Percentiles rank a stretch among this genome's conserved stretches.
phyloP scores from a whole-genome alignment of 1,140 invertebrate species.

The Drosophila suzukii region DNA sequence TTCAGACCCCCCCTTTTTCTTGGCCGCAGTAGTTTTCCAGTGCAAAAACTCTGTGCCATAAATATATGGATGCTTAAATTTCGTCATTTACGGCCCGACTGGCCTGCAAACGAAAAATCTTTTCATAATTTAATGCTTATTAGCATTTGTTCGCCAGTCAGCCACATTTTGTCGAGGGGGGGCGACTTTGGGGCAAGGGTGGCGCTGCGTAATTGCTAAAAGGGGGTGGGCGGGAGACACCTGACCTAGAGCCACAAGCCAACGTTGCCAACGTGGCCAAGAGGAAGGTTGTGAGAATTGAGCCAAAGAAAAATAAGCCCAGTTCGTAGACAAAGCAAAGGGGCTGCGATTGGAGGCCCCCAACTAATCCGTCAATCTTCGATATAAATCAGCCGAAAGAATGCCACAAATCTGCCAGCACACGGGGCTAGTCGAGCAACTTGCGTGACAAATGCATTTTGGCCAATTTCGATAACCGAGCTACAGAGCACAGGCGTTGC shows the following conservation, averaged over 20 bases:
- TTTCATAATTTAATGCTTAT: conserved; percentile 82
- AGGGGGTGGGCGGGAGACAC: conserved; percentile 1
- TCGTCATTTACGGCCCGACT: conserved; percentile 78
- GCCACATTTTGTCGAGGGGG: background rate
- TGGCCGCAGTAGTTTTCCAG: conserved; percentile 63
- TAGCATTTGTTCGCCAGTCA: conserved; percentile 66
- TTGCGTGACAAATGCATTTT: conserved; percentile 52
- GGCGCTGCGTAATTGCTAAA: conserved; percentile 21
- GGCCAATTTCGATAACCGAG: conserved; percentile 17
- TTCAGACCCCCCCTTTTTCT: no score
- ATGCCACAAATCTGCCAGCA: conserved; percentile 39
- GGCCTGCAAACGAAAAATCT: conserved; percentile 71
- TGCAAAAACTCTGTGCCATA: conserved; percentile 82
- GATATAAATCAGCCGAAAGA: conserved; percentile 52
- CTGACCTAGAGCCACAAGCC: conserved; percentile 23
- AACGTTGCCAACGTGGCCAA: conserved; percentile 4
- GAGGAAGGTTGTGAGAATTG: conserved; percentile 23
- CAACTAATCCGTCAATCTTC: conserved; percentile 45
- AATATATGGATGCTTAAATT: conserved; percentile 81
- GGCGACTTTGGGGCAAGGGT: background rate
- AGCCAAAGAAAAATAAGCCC: conserved; percentile 13
- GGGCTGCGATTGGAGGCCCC: background rate
- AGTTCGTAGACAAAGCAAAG: background rate
- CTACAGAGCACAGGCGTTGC: conserved; percentile 1
- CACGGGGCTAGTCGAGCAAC: background rate